Percentiles rank a stretch among this genome's conserved stretches.
Conservation (phyloP, 2,113 vertebrate genomes). For the Colaptes auratus region DNA sequence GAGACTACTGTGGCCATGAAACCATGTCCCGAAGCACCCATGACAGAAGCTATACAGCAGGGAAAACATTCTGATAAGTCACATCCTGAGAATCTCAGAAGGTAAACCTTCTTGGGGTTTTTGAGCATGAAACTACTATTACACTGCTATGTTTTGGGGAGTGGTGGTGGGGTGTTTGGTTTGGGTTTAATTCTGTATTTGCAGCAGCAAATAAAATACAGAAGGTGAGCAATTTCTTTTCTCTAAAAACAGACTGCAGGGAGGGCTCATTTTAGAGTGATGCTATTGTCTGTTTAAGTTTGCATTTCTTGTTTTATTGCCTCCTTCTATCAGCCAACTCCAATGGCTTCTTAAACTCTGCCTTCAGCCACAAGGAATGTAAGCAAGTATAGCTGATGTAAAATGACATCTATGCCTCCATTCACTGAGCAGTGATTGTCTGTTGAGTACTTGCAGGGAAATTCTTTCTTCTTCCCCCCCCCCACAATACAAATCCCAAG, state of each 20-base stretch:
- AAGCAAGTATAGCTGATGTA: constrained; percentile 64
- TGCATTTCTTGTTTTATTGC: constrained; percentile 47
- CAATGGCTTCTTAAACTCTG: constrained; percentile 51
- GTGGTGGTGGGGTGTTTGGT: no score
- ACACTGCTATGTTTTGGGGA: background rate
- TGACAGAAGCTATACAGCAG: background rate
- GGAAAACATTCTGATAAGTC: background rate
- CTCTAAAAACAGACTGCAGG: background rate
- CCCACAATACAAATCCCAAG: constrained; percentile 38
- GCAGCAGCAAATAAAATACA: background rate
- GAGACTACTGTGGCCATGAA: no score
- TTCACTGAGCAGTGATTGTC: constrained; percentile 58
- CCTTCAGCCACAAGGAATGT: constrained; percentile 59
- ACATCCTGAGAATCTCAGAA: no score
- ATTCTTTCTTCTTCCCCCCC: background rate
- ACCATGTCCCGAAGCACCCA: no score
- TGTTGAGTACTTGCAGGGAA: constrained; percentile 49
- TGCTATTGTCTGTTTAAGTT: constrained; percentile 20
- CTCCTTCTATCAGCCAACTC: constrained; percentile 26
- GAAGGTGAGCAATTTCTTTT: background rate
- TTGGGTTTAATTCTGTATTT: background rate
- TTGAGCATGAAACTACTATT: background rate
- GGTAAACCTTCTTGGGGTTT: no score
- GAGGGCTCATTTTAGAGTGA: constrained; percentile 11
- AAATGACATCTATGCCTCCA: constrained; percentile 63